Evolutionary conservation across 2,797 vertebrate species (phyloP), one percentile per base, ranked within the genome.

Genomic region (Hypotaenidia philippensis): DNA sequence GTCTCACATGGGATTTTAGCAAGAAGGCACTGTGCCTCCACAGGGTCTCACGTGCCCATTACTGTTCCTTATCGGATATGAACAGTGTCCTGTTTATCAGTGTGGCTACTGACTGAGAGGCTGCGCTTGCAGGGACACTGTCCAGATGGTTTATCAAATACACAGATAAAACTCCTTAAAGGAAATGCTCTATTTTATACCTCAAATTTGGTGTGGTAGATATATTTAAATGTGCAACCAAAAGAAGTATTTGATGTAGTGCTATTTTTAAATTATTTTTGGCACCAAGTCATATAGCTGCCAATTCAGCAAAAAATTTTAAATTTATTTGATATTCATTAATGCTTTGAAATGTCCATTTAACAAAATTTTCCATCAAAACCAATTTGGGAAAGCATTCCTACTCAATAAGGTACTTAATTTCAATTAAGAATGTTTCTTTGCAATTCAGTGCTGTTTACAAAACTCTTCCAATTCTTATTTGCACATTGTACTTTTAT

Each of bases 191-290:
- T 4, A 34, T 13, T 21, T 45, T 45, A 12, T 57, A 40, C 1
- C 4, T 29, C 5, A 31, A 11, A 3, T 88, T 60, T 21, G 8
- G 1, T 49, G 20, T 1, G 1, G 6, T 32, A 29, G 6, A 5
- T 41, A 25, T 12, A 7, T 71, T 59, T 38, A 38, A 44, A 79
- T 76, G 4, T 64, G 14, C 27, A 61, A 34, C 3, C 2, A 8
- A 40, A 50, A n/a, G 5, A 78, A 71, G 1, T 7, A 56, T 52
- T 55, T 89, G 6, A 23, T 81, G 31, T 55, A 68, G 2, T 15
- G 14, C 8, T 27, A 55, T 47, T 52, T 84, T 55, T 47, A 34
- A 90, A 55, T 25, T 41, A 4, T 56, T 68, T 47, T 76, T 85
- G 40, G 17, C 4, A 52, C 4, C 6, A 56, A 68, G 19, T 23